These are phyloP conservation scores for Florisuga fusca DNA, from an alignment of 2,797 vertebrate genomes.

Conservation along the genomic window DNA sequence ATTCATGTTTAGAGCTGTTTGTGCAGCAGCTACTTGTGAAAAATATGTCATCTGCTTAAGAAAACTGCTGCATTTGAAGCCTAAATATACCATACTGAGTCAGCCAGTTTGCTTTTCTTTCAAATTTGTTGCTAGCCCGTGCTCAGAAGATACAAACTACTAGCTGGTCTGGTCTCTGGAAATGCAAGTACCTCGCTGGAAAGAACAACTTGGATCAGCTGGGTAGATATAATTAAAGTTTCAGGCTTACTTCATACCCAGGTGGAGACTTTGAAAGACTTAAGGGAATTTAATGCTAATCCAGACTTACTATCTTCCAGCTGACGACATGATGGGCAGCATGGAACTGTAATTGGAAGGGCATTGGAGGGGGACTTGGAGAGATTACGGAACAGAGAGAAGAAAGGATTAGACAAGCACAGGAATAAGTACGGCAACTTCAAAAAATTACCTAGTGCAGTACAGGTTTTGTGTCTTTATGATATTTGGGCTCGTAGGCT, in stretches of 20 bases:
- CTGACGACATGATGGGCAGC: constrained; percentile 56
- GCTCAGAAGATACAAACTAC: constrained; percentile 1
- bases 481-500: constrained; percentile 45
- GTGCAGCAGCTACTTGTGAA: constrained; percentile 9
- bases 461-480: constrained; percentile 55
- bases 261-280: constrained; percentile 67
- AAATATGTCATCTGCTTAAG: constrained; percentile 12
- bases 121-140: constrained; percentile 2
- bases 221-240: constrained; percentile 69
- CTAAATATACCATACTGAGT: background rate
- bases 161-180: constrained; percentile 23
- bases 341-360: constrained; percentile 69
- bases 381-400: constrained; percentile 63
- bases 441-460: constrained; percentile 58
- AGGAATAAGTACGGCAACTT: constrained; percentile 53
- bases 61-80: background rate
- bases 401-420: constrained; percentile 69
- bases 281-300: constrained; percentile 73
- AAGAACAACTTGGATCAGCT: constrained; percentile 54
- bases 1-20: constrained; percentile 2
- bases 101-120: constrained; percentile 47
- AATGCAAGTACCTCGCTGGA: constrained; percentile 11
- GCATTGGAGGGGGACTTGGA: constrained; percentile 68
- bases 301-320: constrained; percentile 57
- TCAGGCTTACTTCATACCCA: constrained; percentile 63